Base-by-base conservation (phyloP, 2,113 vertebrate genomes). In the Sceloporus tristichus region DNA sequence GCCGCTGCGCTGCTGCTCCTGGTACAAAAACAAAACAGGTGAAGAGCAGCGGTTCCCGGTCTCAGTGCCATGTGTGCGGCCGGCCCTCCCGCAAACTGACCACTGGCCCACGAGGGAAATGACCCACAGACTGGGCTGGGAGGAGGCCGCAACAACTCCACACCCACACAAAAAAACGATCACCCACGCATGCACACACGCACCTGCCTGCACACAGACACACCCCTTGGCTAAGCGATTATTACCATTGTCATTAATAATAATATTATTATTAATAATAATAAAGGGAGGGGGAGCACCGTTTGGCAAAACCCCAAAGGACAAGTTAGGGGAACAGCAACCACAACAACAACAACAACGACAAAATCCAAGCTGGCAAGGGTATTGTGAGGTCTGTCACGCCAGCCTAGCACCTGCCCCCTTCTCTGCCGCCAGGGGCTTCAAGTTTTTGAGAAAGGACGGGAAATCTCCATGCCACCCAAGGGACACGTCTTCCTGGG, bases 361-460 rank as follows among this genome's bases (percentile, higher is more conserved):
- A 48, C 48, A 59, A 84, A 82, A 85, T 74, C 86, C 75, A 91
- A 90, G 93, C 91, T 93, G 89, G 91, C 93, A 79, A 90, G 86
- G 90, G 85, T 87, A 79, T 87, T 89, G 89, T 77, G 23, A 59
- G 78, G 29, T 74, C 34, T 40, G n/a, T 19, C 8, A 29, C 16
- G 19, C n/a, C n/a, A 19, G 71, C n/a, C 38, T 9, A 5, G 14
- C 54, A 9, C n/a, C 48, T 48, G 2, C 4, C 48, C 54, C 9
- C 25, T 25, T 11, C 21, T 23, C 10, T 27, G 21, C 25, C 3
- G 25, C 40, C 27, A 2, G 21, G 48, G 91, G 92, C 94, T 98
- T 98, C 97, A 97, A 98, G 97, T 98, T 95, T 97, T 95, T 96
- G 93, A 84, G 88, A 53, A n/a, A 18, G 34, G 56, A 34, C 19